These are phyloP conservation scores for Microctenopoma lineatum DNA, from an alignment of 2,797 vertebrate genomes.

Conservation along the genomic window DNA sequence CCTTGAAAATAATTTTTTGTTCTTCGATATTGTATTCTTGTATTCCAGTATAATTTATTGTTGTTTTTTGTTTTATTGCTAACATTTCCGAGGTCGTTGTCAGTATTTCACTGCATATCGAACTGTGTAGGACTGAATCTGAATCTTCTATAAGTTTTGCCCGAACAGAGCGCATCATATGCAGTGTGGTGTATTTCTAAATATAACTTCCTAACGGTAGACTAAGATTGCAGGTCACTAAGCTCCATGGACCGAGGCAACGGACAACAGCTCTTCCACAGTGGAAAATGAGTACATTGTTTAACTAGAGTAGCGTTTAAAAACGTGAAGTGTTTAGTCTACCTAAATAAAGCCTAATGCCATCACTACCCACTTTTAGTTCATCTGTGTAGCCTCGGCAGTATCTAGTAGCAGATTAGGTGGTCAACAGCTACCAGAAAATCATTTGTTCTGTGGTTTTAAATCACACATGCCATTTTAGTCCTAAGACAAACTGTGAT, in stretches of 20 bases:
- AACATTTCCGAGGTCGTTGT: too few relatives aligned
- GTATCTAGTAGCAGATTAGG: not conserved
- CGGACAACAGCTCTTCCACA: conserved; percentile 30
- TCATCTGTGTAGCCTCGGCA: conserved; percentile 32
- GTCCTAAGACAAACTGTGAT: too few relatives aligned
- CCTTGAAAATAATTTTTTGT: too few relatives aligned
- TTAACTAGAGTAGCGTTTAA: conserved; percentile 29
- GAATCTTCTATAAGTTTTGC: conserved; percentile 19
- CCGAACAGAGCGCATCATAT: conserved; percentile 44
- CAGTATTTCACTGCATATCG: too few relatives aligned
- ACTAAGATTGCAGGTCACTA: conserved; percentile 19
- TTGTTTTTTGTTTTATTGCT: too few relatives aligned
- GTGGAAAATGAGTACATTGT: conserved; percentile 55
- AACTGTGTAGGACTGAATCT: too few relatives aligned
- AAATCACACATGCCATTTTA: too few relatives aligned
- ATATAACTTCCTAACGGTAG: conserved; percentile 45
- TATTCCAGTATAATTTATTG: too few relatives aligned
- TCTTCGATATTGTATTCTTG: too few relatives aligned
- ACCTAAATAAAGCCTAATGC: conserved; percentile 57
- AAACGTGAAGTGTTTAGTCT: conserved; percentile 50
- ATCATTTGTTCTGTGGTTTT: not conserved
- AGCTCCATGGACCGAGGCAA: conserved; percentile 23
- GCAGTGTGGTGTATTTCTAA: conserved; percentile 42
- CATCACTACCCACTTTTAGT: conserved; percentile 56
- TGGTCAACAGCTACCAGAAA: not conserved